A percentile compares a stretch with the other conserved stretches of the same genome.
These are phyloP conservation scores for Sminthurinus aureus DNA, from an alignment of 2,888 invertebrate species.

Conservation along the genomic window DNA sequence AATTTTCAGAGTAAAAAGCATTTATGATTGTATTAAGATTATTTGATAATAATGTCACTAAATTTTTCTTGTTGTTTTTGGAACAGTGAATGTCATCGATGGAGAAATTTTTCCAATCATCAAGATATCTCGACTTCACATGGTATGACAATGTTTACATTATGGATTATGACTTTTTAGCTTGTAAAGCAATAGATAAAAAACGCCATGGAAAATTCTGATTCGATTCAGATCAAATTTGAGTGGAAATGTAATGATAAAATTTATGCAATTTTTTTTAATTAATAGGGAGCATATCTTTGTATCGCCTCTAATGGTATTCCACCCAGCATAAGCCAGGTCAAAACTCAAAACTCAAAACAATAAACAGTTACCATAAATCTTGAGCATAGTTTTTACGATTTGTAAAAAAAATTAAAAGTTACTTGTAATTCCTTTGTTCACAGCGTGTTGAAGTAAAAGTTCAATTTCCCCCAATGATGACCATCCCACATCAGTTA, in stretches of 20 bases:
- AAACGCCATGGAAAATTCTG: too few relatives aligned
- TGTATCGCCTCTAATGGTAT: conserved; percentile 72
- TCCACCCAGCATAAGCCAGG: conserved; percentile 66
- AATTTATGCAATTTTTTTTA: too few relatives aligned
- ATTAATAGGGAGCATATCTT: conserved; percentile 75
- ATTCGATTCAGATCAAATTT: too few relatives aligned
- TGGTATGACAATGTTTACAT: conserved; percentile 68
- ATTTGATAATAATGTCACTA: not conserved
- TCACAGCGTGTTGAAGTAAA: conserved; percentile 75
- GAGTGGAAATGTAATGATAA: too few relatives aligned
- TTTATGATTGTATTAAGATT: not conserved
- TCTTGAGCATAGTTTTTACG: not conserved
- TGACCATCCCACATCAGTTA: conserved; percentile 91
- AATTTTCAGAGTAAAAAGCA: too few relatives aligned
- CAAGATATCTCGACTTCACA: conserved; percentile 88
- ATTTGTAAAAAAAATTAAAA: not conserved
- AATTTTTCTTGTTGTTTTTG: conserved; percentile 61
- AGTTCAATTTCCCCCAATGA: conserved; percentile 81
- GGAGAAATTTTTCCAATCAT: conserved; percentile 85
- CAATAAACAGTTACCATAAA: not conserved
- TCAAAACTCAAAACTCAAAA: too few relatives aligned
- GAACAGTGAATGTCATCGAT: conserved; percentile 82
- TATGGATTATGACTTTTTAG: too few relatives aligned
- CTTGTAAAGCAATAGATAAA: too few relatives aligned
- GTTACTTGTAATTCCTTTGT: not conserved